Evolutionary conservation across 2,113 vertebrate genomes (phyloP).

Genomic region (Neoarius graeffei): DNA sequence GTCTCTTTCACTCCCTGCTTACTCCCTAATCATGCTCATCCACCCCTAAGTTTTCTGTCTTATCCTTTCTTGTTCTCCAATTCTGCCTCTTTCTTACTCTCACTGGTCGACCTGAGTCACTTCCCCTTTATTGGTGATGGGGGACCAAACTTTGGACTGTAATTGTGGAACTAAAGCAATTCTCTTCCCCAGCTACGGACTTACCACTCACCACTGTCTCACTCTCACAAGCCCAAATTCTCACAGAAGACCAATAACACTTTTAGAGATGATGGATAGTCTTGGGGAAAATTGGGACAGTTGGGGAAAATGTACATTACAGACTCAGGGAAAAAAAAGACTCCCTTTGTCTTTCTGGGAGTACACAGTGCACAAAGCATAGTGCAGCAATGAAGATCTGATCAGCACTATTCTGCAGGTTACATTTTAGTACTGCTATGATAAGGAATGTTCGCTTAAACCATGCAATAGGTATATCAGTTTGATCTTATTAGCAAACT

Average conservation of each 20-base stretch:
- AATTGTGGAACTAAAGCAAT: slow-evolving; percentile 52
- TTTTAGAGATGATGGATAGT: slow-evolving; percentile 64
- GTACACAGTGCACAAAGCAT: background rate
- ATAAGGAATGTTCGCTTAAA: background rate
- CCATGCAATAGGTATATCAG: background rate
- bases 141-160: slow-evolving; percentile 49
- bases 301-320: slow-evolving; percentile 58
- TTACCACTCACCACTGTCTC: slow-evolving; percentile 42
- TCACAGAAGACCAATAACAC: slow-evolving; percentile 43
- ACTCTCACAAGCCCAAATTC: slow-evolving; percentile 38
- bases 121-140: slow-evolving; percentile 36
- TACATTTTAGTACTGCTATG: background rate
- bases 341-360: slow-evolving; percentile 10
- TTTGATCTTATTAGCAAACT: background rate
- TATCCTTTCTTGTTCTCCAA: background rate
- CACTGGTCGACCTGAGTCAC: slow-evolving; percentile 9
- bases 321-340: slow-evolving; percentile 4
- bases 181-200: slow-evolving; percentile 26
- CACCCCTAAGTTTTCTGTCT: slow-evolving; percentile 2
- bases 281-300: slow-evolving; percentile 54
- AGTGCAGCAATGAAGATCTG: slow-evolving; percentile 42
- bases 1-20: slow-evolving; percentile 15
- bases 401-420: background rate
- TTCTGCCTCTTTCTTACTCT: slow-evolving; percentile 17
- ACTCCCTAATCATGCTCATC: slow-evolving; percentile 4